Evolutionary conservation across 1,140 invertebrate genomes (phyloP).

Genomic region (Lepidurus apus): DNA sequence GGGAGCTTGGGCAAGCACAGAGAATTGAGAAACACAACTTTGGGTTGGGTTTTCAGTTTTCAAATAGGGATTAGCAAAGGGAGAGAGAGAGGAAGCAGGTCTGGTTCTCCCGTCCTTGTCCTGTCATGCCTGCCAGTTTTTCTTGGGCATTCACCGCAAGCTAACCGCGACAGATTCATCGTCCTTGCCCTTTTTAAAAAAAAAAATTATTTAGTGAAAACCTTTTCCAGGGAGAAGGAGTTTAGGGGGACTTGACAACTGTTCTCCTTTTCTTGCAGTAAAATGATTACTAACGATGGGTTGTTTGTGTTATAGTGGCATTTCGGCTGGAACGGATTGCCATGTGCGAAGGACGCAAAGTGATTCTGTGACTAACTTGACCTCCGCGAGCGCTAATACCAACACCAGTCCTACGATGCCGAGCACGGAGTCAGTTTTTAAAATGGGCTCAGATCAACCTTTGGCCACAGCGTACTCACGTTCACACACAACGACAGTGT

Average conservation of each 20-base stretch:
- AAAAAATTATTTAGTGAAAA: background rate
- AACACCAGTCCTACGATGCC: constrained; percentile 9
- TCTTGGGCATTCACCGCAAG: background rate
- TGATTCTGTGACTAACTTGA: background rate
- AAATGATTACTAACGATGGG: background rate
- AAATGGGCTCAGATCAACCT: background rate
- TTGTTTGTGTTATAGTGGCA: background rate
- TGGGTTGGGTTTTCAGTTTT: background rate
- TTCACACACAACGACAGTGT: background rate
- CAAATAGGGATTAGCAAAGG: background rate
- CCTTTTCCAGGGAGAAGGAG: no score
- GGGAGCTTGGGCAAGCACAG: background rate
- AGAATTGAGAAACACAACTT: background rate
- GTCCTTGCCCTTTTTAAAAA: background rate
- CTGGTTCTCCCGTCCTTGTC: background rate
- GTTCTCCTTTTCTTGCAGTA: no score
- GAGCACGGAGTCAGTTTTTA: constrained; percentile 1
- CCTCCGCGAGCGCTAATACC: background rate
- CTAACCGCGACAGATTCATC: background rate
- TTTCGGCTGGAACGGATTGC: background rate
- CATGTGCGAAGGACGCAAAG: constrained; percentile 12
- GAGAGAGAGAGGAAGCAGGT: background rate
- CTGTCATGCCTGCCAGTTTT: background rate
- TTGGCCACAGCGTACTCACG: background rate
- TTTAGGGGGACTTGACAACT: background rate